Evolutionary conservation across 2,113 vertebrate genomes (phyloP), one percentile per base, ranked within the genome.

Genomic region (Amphiprion percula): DNA sequence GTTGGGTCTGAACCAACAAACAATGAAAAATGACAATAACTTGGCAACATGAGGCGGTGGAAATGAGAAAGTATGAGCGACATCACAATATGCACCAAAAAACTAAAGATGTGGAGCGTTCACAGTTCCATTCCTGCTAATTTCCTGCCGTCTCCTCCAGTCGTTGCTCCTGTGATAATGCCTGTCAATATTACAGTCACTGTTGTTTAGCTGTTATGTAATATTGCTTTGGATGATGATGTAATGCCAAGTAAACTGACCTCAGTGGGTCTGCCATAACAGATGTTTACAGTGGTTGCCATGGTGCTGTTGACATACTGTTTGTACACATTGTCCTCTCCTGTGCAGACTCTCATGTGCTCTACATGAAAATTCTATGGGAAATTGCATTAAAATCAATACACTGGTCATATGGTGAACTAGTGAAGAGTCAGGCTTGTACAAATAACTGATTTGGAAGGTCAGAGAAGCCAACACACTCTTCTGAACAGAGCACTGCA

Each of bases 231-330:
- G 37, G 66, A 66, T 70, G 21, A 73, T 80, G 52, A 79, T 72
- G 74, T 60, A 54, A 82, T 11, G 7, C 14, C 0, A 9, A 53
- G 16, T 46, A 10, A 53, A 71, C 66, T 12, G 19, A 58, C 21
- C 26, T 23, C 5, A 1, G 10, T 49, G 46, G 7, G 4, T 50
- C n/a, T 41, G 68, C 7, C 49, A 6, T 53, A 19, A 23, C 26
- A 50, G 53, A n/a, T 85, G 66, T 77, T 77, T 83, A 41, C 70
- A 71, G 6, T 2, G 33, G 87, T 78, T 79, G 72, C 71, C 12
- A 71, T 74, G 75, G 67, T 16, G 54, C 56, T 77, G 76, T 55
- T 68, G 39, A 53, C 46, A 24, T 44, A 54, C 21, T 19, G 15
- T 9, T 17, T 3, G 12, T 24, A 46, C 21, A 47, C 26, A 12